phyloP scores from a whole-genome alignment of 2,797 vertebrate species.

The Numenius phaeopus region DNA sequence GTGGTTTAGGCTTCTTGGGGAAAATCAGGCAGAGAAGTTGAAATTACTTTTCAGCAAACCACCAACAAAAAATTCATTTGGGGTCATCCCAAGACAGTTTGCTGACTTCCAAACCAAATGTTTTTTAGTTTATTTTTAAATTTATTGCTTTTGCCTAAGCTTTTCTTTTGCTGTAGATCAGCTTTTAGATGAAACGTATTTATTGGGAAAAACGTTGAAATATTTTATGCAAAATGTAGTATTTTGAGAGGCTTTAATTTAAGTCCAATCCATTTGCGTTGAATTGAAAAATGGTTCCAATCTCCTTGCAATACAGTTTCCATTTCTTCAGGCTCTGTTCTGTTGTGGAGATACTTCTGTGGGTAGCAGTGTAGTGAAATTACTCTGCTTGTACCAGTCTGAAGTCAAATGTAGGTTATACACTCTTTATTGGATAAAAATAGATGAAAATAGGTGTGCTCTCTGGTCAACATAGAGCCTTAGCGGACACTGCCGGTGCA shows the following conservation, averaged over 20 bases:
- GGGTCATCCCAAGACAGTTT: neutral
- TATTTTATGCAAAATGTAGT: neutral
- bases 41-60: neutral
- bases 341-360: neutral
- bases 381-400: neutral
- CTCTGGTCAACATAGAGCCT: neutral
- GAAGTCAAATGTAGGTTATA: neutral
- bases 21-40: neutral
- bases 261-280: neutral
- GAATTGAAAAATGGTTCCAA: neutral
- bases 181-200: neutral
- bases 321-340: neutral
- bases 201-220: neutral
- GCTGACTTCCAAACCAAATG: neutral
- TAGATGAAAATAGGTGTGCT: neutral
- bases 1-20: neutral
- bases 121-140: neutral
- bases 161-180: neutral
- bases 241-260: neutral
- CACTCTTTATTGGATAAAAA: neutral
- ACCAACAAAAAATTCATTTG: neutral
- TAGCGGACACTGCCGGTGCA: neutral
- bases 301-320: neutral
- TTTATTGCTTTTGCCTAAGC: neutral
- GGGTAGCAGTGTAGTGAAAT: neutral